Conservation (phyloP, 23 tunicate species). For the Pegea sp. region DNA sequence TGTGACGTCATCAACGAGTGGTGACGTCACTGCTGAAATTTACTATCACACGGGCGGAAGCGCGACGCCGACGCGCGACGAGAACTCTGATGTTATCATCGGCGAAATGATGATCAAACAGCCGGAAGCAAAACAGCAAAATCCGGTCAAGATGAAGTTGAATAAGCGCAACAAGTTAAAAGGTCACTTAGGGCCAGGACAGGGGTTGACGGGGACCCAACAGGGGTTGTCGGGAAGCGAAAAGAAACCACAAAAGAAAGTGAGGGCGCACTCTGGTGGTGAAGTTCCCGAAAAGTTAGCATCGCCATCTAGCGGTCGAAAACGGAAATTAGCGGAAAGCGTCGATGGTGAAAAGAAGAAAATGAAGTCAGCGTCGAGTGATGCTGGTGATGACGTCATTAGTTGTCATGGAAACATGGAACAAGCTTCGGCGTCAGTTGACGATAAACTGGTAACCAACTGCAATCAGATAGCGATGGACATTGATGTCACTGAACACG, state of each 20-base stretch:
- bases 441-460: no score
- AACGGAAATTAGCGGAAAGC: no score
- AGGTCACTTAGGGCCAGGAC: no score
- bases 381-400: no score
- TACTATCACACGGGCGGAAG: conserved; percentile 53
- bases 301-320: neutral
- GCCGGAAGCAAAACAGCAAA: no score
- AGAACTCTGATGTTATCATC: conserved; percentile 40
- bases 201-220: neutral
- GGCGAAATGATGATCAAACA: conserved; percentile 86
- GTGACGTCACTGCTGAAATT: conserved; percentile 3
- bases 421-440: no score
- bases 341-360: conserved; percentile 1
- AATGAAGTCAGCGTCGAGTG: conserved; percentile 6
- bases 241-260: neutral
- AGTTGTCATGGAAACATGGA: no score
- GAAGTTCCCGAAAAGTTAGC: neutral
- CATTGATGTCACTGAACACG: no score
- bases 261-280: neutral
- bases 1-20: neutral
- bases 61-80: conserved; percentile 86
- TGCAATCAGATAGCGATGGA: no score
- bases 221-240: conserved; percentile 1
- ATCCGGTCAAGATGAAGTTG: no score
- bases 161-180: no score